Evolutionary conservation across 2,888 invertebrate genomes (phyloP), one percentile per base, ranked within the genome.

Genomic region (Stomorhina lunata): DNA sequence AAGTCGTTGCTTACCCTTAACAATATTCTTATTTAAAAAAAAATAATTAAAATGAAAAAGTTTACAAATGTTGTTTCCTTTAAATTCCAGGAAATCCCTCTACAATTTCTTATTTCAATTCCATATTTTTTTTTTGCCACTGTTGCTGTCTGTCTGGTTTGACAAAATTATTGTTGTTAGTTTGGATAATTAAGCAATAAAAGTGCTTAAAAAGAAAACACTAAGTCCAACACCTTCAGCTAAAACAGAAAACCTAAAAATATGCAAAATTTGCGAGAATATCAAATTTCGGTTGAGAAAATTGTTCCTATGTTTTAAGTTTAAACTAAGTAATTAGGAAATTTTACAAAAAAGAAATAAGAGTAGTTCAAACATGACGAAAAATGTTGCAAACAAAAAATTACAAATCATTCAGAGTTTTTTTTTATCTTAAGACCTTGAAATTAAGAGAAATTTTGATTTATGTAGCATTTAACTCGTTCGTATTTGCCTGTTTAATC

Each of bases 41-140:
- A 69, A 9, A 37, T 69, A 80, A 57, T 55, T 65, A 45, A 61
- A 77, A n/a, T n/a, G n/a, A 50, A 40, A 50, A 75, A 48, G 57
- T 71, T 57, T 27, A 79, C 45, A 43, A 43, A 66, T 78, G 53
- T 76, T n/a, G 53, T 66, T 76, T 79, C 43, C 75, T 75, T 65
- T 59, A 71, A 79, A 75, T 82, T 79, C 82, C 69, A 65, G 82
- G 82, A 82, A 82, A 82, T 75, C 69, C 79, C 79, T 65, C 59
- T 37, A 53, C 53, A 59, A 55, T 66, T 61, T 68, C 12, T 25
- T 59, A 20, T 69, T 61, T 7, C 15, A 48, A 2, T 37, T 68
- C n/a, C n/a, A n/a, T n/a, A n/a, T 76, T 50, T 61, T 37, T 69
- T 17, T 15, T 15, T 32, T 50, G 29, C 1, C 25, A 34, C 53